Evolutionary conservation across 2,888 invertebrate genomes (phyloP).

Genomic region (Nymphalis c-album): DNA sequence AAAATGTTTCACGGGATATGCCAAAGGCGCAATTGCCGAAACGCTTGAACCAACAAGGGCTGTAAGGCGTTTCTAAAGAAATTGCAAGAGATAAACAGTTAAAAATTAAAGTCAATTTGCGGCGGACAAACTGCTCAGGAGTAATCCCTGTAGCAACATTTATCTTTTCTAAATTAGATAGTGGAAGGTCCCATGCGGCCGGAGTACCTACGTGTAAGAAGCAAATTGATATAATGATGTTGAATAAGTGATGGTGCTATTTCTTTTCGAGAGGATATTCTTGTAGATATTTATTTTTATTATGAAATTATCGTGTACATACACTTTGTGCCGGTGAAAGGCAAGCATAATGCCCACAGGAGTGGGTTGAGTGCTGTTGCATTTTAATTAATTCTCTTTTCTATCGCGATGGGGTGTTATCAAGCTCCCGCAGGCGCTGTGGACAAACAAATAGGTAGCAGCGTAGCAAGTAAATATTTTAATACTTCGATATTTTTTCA

Average conservation of each 20-base stretch:
- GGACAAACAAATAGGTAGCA: conserved; percentile 68
- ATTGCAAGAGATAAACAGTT: conserved; percentile 37
- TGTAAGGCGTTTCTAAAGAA: conserved; percentile 34
- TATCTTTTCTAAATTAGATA: conserved; percentile 40
- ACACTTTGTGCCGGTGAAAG: conserved; percentile 45
- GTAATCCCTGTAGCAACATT: conserved; percentile 38
- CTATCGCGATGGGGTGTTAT: conserved; percentile 78
- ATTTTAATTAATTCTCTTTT: conserved; percentile 81
- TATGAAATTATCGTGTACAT: conserved; percentile 57
- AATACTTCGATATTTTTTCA: conserved; percentile 59
- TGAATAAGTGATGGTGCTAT: conserved; percentile 35
- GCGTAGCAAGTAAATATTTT: conserved; percentile 64
- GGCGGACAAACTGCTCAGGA: conserved; percentile 33
- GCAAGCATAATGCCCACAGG: conserved; percentile 64
- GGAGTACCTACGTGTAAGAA: conserved; percentile 35
- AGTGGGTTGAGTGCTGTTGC: conserved; percentile 76
- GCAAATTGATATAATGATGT: conserved; percentile 37
- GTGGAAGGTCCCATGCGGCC: conserved; percentile 33
- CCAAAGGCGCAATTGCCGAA: conserved; percentile 47
- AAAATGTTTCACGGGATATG: conserved; percentile 51
- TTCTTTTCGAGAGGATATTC: conserved; percentile 23
- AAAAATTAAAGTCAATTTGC: conserved; percentile 39
- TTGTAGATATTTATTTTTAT: conserved; percentile 30
- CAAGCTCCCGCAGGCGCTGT: conserved; percentile 71
- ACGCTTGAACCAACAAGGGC: conserved; percentile 45